Base-by-base conservation (phyloP, 2,797 vertebrate species). In the Acanthurus tractus region DNA sequence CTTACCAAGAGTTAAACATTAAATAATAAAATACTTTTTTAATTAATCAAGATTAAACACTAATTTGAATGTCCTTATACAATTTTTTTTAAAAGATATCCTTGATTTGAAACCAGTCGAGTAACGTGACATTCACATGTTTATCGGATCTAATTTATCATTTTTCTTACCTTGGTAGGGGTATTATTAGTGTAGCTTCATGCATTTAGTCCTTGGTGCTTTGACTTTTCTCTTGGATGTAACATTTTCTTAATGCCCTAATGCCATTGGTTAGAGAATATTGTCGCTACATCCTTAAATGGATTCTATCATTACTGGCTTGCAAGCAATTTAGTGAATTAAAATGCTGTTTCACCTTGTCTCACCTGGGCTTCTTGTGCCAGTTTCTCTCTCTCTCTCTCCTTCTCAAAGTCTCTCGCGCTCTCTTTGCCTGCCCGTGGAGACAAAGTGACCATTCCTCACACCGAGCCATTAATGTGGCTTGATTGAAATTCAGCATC, bases 401-500 rank as follows among this genome's bases (percentile, higher is more conserved):
- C 62, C 11, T 13, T 45, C 44, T 61, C 70, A 70, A 46, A 62
- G 48, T 55, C 52, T 59, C 22, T 49, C 9, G 36, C 46, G 15
- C 63, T 63, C 77, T 82, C 70, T 85, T 71, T 57, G 73, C 84
- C 89, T 90, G 86, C 88, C 86, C 88, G 81, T 76, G 72, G 84
- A 89, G 91, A 93, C 90, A 91, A 90, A 93, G 90, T 93, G 90
- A 91, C 92, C 92, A 92, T 94, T 92, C 81, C 86, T 93, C 92
- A 94, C 82, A 83, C 82, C 48, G 46, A 89, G 86, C 94, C 92
- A 93, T 94, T 94, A 95, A 90, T 89, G 89, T 80, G 79, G 88
- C 92, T 93, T 94, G 94, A 95, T 95, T 96, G 94, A 95, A 95
- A 96, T 95, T 95, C 95, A 93, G 91, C 90, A 92, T 95, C 95